Percentiles rank a stretch among this genome's conserved stretches.
These are phyloP conservation scores for Lapara coniferarum DNA, from an alignment of 2,888 invertebrate genomes.

Conservation along the genomic window DNA sequence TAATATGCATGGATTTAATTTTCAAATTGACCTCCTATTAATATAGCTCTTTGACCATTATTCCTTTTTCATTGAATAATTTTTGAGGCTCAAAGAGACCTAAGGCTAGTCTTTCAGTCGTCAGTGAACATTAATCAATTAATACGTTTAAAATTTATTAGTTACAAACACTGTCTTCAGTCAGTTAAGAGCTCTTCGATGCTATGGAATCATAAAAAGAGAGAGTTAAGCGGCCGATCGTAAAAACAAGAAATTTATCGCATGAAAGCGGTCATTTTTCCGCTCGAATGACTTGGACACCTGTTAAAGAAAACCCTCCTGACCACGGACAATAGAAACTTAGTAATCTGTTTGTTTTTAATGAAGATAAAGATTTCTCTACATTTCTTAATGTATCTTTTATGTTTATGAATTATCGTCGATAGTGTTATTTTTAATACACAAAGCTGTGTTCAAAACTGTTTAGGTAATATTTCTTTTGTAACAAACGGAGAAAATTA, in stretches of 20 bases:
- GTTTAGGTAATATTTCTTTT: background rate
- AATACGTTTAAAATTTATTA: too few relatives aligned
- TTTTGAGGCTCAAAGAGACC: too few relatives aligned
- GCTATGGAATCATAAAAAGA: too few relatives aligned
- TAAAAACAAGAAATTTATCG: background rate
- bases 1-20: too few relatives aligned
- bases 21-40: too few relatives aligned
- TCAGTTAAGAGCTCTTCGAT: too few relatives aligned
- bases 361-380: background rate
- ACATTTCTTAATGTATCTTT: background rate
- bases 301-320: background rate
- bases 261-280: background rate
- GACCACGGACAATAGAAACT: slow-evolving; percentile 17
- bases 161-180: too few relatives aligned
- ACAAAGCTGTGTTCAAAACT: background rate
- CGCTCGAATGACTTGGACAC: background rate
- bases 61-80: too few relatives aligned
- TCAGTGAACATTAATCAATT: too few relatives aligned
- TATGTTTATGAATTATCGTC: background rate
- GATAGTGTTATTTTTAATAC: background rate
- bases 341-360: slow-evolving; percentile 3
- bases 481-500: background rate
- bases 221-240: too few relatives aligned
- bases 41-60: too few relatives aligned
- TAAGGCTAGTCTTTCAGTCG: too few relatives aligned